Percentiles rank a stretch among this genome's conserved stretches.
phyloP scores from a whole-genome alignment of 2,888 invertebrate species.

The Rotaria socialis region DNA sequence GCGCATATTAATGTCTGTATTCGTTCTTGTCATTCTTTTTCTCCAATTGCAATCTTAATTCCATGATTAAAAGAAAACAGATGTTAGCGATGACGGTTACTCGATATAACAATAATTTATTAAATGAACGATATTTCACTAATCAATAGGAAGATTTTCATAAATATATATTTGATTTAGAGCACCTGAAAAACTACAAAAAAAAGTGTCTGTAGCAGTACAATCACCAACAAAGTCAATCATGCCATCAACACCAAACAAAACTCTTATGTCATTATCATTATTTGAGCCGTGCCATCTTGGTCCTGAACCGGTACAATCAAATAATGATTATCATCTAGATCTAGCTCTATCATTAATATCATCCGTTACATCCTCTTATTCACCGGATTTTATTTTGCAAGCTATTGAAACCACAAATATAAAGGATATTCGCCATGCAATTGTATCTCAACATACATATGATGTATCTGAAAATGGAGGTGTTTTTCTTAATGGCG shows the following conservation, averaged over 20 bases:
- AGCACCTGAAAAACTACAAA: background rate
- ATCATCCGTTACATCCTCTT: background rate
- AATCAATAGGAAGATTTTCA: no score
- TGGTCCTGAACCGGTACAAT: background rate
- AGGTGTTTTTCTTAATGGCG: background rate
- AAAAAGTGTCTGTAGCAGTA: background rate
- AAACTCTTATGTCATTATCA: background rate
- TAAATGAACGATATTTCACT: no score
- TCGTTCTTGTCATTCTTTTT: no score
- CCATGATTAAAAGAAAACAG: no score
- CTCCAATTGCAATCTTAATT: no score
- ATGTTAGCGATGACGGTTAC: no score
- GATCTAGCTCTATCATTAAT: background rate
- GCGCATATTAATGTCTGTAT: no score
- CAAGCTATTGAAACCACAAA: slow-evolving; percentile 1
- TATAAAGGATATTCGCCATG: background rate
- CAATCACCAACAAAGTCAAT: background rate
- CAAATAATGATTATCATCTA: background rate
- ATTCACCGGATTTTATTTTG: background rate
- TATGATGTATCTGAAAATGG: background rate
- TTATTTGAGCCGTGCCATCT: slow-evolving; percentile 9
- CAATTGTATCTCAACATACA: background rate
- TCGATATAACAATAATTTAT: no score
- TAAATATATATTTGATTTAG: background rate
- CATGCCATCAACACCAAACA: background rate